Base-by-base conservation (phyloP, 2,888 invertebrate genomes). In the Lumbricus terrestris region DNA sequence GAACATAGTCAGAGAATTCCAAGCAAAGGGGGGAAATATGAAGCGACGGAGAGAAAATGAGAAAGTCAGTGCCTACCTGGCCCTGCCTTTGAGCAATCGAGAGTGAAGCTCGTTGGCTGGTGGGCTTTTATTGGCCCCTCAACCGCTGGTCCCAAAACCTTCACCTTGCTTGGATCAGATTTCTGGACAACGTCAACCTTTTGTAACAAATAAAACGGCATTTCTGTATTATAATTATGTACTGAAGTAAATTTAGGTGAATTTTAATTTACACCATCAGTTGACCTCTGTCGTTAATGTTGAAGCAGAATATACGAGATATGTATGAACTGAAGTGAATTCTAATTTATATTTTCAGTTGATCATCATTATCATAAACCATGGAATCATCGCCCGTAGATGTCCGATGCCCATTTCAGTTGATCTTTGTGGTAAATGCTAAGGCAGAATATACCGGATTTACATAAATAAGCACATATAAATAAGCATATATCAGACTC, bases 31-130 rank as follows among this genome's bases (percentile, higher is more conserved):
- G n/a, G 69, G 29, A 54, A 54, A 29, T 5, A 4, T 54, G 23
- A 54, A 54, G 23, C 54, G 16, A 47, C 47, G 13, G 47, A 16
- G 47, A 69, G 1, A 47, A 20, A 47, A 40, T 2, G 23, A 89
- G 35, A 83, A 83, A 83, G 29, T 13, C 35, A 35, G 83, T 23
- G 37, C 15, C 96, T 96, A 93, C 97, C 97, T 91, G 97, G 96
- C n/a, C 97, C 98, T 89, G 97, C 97, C 93, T 97, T 96, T 88
- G 97, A 96, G 91, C 97, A 97, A 94, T 98, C 98, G 88, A 98
- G 96, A 93, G 97, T 97, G 94, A 98, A 98, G 94, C 97, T 97
- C 6, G 97, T 97, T 34, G 97, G 96, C 11, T 96, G 95, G 92
- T 96, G 96, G 23, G 97, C 96, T 94, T 97, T 97, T 0, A 97